Percentiles rank a stretch among this genome's conserved stretches.
These are phyloP conservation scores for Brachyhypopomus occidentalis DNA, from an alignment of 2,113 vertebrate species.

Conservation along the genomic window DNA sequence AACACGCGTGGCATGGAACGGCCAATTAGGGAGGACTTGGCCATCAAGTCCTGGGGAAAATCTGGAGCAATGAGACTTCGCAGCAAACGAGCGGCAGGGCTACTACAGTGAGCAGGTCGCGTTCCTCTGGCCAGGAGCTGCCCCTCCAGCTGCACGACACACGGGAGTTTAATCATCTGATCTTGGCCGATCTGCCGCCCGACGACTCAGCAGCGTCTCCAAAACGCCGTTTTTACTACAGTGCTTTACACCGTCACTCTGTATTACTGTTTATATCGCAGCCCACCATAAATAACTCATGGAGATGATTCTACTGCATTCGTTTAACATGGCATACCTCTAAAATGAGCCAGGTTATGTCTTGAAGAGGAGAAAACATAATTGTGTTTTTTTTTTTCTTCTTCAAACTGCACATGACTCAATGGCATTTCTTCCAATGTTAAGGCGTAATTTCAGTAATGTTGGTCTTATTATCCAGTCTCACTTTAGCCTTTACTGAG, in stretches of 20 bases:
- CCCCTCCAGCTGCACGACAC: background rate
- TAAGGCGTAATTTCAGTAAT: background rate
- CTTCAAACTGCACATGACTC: background rate
- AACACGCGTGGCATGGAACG: slow-evolving; percentile 19
- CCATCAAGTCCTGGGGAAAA: slow-evolving; percentile 27
- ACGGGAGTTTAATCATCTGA: background rate
- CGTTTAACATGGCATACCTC: background rate
- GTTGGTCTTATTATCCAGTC: background rate
- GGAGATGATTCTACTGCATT: too few species aligned
- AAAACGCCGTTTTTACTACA: too few species aligned
- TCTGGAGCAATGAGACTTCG: slow-evolving; percentile 11
- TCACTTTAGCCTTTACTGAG: background rate
- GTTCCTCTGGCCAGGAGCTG: background rate
- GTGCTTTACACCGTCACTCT: too few species aligned
- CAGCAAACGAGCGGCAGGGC: background rate
- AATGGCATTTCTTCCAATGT: background rate
- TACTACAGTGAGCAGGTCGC: background rate
- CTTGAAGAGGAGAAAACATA: background rate
- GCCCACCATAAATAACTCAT: too few species aligned
- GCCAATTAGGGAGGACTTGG: slow-evolving; percentile 40
- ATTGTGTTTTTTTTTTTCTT: background rate
- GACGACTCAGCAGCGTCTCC: background rate
- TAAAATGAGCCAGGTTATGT: background rate
- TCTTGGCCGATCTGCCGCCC: background rate
- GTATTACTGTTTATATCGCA: background rate